Evolutionary conservation across 2,797 vertebrate genomes (phyloP).

Genomic region (Molossus molossus): DNA sequence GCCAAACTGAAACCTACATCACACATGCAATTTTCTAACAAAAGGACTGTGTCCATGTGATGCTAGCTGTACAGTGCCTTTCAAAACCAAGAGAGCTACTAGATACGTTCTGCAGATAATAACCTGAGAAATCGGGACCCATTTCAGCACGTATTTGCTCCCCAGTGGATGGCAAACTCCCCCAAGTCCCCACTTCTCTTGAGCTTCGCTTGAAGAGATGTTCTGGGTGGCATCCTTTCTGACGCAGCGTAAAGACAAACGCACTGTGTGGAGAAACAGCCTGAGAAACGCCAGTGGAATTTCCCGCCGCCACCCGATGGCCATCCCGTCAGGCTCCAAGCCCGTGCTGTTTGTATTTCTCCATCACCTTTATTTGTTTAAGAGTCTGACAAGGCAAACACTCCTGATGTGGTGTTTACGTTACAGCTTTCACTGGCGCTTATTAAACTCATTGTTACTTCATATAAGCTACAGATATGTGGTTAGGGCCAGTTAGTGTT

Average conservation of each 20-base stretch:
- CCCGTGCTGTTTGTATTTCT: slow-evolving; percentile 87
- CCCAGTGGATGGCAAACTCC: neutral
- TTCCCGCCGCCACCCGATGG: neutral
- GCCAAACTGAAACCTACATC: neutral
- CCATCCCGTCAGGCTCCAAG: slow-evolving; percentile 74
- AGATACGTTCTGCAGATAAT: neutral
- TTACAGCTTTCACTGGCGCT: slow-evolving; percentile 92
- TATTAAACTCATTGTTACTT: slow-evolving; percentile 95
- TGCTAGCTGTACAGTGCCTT: neutral
- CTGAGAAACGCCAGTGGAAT: neutral
- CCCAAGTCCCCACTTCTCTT: neutral
- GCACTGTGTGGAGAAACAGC: neutral
- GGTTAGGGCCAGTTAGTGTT: slow-evolving; percentile 90
- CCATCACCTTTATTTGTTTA: slow-evolving; percentile 95
- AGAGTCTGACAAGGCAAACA: slow-evolving; percentile 95
- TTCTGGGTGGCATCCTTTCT: neutral
- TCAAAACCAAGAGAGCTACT: neutral
- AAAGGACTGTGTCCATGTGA: neutral
- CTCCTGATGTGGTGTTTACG: slow-evolving; percentile 95
- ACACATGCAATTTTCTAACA: neutral
- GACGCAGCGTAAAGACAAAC: neutral
- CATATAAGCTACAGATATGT: slow-evolving; percentile 92
- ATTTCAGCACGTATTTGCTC: neutral
- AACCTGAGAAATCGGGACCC: neutral
- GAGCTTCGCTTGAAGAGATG: neutral